Evolutionary conservation across 2,888 invertebrate species (phyloP), one percentile per base, ranked within the genome.

Genomic region (Ormyrus pomaceus): DNA sequence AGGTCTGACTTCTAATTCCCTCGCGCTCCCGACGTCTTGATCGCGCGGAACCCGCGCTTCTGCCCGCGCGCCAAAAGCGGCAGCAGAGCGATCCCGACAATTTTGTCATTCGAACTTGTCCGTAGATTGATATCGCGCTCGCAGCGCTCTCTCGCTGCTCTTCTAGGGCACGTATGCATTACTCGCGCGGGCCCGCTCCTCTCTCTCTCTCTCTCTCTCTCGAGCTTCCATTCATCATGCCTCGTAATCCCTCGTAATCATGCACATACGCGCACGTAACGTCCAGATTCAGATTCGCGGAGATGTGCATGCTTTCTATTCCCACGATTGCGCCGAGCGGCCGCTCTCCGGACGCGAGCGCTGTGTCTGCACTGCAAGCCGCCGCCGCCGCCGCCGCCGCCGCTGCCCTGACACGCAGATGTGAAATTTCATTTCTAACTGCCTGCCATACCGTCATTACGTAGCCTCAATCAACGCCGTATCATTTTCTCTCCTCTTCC

Each of bases 371-470:
- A 13, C 34, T 19, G 13, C 55, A 7, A 13, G 46, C 68, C 8
- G 7, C 56, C 11, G 51, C 56, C 68, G n/a, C 46, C 13, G 56
- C 55, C 69, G 46, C 68, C 8, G 7, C 56, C 11, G 73, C 83
- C 70, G 77, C 71, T 68, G 78, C 75, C 79, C 84, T 83, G 82
- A 84, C 85, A 84, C 83, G 83, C 83, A 84, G 84, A 85, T 85
- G 84, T 85, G 86, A 85, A 85, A 86, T 85, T 84, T 87, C 84
- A 87, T 86, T 87, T 87, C 86, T 84, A 84, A 84, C 84, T 83
- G 83, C 84, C 85, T 84, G 83, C 84, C 83, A 80, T 83, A 83
- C 84, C 85, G 84, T 84, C 86, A 85, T 85, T 83, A 84, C 81
- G 80, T 82, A 81, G 82, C 84, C 82, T 85, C 85, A 84, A 85